phyloP scores from a whole-genome alignment of 2,113 vertebrate species.

The Calidris pygmaea region DNA sequence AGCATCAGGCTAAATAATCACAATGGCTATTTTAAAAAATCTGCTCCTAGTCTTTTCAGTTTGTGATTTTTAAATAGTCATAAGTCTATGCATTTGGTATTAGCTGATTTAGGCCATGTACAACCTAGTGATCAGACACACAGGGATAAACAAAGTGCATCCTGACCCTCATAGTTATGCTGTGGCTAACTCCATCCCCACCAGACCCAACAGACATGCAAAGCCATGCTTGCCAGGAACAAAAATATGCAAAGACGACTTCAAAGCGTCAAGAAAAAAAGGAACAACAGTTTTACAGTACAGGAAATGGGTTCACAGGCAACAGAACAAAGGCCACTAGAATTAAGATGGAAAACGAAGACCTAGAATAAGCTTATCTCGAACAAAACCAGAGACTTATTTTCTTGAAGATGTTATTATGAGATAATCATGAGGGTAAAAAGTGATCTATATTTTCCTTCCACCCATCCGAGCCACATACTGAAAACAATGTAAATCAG shows the following conservation, averaged over 20 bases:
- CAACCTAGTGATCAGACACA: background rate
- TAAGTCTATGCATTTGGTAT: background rate
- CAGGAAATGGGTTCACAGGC: background rate
- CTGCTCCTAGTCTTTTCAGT: background rate
- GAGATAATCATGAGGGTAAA: background rate
- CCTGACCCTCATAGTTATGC: background rate
- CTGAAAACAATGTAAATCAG: background rate
- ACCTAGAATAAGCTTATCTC: background rate
- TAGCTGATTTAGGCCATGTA: background rate
- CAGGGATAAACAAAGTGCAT: background rate
- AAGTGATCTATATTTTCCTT: background rate
- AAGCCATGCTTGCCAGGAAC: background rate
- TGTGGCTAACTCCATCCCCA: background rate
- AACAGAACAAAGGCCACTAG: background rate
- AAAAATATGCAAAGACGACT: background rate
- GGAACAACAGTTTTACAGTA: background rate
- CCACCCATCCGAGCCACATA: background rate
- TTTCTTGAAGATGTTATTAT: background rate
- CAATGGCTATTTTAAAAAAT: background rate
- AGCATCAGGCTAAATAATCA: background rate
- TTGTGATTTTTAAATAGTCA: background rate
- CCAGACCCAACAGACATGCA: background rate
- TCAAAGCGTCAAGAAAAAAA: background rate
- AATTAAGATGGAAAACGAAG: background rate
- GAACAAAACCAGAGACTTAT: background rate